A percentile compares a stretch with the other conserved stretches of the same genome.
These are phyloP conservation scores for Agapornis canus DNA, from an alignment of 2,797 vertebrate genomes.

Conservation along the genomic window DNA sequence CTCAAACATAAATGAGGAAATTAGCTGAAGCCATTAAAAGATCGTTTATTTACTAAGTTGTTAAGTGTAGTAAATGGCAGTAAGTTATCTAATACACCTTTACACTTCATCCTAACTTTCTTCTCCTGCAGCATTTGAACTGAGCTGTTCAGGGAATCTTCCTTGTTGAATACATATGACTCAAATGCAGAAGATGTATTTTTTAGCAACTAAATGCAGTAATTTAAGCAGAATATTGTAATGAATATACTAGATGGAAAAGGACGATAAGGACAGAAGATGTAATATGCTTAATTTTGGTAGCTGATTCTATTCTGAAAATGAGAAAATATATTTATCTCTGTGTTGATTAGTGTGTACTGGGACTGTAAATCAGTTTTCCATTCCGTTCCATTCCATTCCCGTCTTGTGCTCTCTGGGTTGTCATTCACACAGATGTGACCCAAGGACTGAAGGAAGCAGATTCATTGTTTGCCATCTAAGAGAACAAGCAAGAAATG, in stretches of 20 bases:
- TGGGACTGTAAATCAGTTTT: not conserved
- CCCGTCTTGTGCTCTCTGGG: not conserved
- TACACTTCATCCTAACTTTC: not conserved
- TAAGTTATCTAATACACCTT: not conserved
- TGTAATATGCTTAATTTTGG: not conserved
- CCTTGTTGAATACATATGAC: not conserved
- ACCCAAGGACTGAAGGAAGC: slow-evolving; percentile 32
- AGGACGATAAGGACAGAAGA: not conserved
- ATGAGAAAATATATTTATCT: not conserved
- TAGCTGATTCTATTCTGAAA: not conserved
- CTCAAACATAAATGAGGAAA: not conserved
- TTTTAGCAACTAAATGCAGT: not conserved
- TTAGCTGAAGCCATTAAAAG: not conserved
- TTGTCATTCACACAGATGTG: slow-evolving; percentile 35
- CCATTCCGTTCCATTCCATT: not conserved
- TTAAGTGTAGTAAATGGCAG: not conserved
- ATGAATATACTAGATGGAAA: not conserved
- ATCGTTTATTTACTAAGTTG: not conserved
- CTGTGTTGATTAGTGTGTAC: not conserved
- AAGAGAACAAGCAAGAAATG: slow-evolving; percentile 29
- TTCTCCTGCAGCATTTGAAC: not conserved
- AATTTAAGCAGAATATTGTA: not conserved
- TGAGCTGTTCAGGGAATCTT: not conserved
- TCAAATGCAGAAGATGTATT: not conserved
- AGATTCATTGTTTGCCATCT: slow-evolving; percentile 67